Evolutionary conservation across 2,113 vertebrate species (phyloP), one percentile per base, ranked within the genome.

Genomic region (Porphyrio hochstetteri): DNA sequence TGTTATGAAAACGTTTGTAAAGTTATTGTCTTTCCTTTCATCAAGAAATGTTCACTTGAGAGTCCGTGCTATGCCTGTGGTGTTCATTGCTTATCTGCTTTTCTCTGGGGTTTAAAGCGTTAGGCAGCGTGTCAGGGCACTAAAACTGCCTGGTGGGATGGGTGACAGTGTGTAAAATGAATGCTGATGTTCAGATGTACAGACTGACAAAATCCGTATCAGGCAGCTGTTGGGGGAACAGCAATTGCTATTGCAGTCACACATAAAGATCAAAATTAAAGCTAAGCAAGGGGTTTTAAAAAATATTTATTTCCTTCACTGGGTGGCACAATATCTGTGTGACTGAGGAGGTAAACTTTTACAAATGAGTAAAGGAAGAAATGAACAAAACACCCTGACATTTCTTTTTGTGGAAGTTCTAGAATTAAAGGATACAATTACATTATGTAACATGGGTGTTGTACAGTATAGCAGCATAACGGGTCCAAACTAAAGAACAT

Each of bases 1-100:
- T 88, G 27, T 29, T 72, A 86, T 42, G 65, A 82, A 95, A 93
- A 92, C 42, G 56, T 90, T 85, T 77, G 74, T 89, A 82, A 95
- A 89, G 68, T 88, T 93, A 67, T 24, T 83, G 59, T 90, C 48
- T 79, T 46, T 35, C 70, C 82, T 94, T 86, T 75, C 52, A 59
- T 89, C 2, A 3, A 25, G 46, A 52, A 93, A 75, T 2, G 1
- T 48, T 92, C 76, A 28, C 65, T 74, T 81, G 55, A 61, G 74
- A 65, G 48, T 80, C 80, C 48, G 5, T 64, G 31, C 61, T 83
- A 64, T 56, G 52, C 29, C 46, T 79, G 36, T 27, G 28, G 19
- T 88, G n/a, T 75, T 84, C 72, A 21, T 20, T 31, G 83, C 44
- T 91, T 81, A 60, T 92, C 61, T 77, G 64, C 59, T 94, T 83